phyloP scores from a whole-genome alignment of 2,113 vertebrate genomes.

The Actenoides lindsayi region DNA sequence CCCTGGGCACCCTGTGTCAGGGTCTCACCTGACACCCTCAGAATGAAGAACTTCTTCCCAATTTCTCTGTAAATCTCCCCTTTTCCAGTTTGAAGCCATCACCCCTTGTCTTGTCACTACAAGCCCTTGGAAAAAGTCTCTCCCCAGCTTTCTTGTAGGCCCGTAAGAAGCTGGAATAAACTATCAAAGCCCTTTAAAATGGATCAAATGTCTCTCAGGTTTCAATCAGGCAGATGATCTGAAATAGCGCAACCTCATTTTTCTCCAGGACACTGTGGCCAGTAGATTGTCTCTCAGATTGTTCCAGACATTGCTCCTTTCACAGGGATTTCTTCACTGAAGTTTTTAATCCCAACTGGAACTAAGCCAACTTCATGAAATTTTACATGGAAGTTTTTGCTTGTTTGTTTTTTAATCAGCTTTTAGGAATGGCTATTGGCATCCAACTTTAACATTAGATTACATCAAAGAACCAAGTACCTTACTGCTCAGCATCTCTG shows the following conservation, averaged over 20 bases:
- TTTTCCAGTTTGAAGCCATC: too few relatives aligned
- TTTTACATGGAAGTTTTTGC: too few relatives aligned
- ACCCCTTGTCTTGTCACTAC: too few relatives aligned
- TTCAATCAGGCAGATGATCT: not conserved
- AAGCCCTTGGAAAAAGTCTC: too few relatives aligned
- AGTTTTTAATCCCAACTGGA: not conserved
- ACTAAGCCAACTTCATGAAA: not conserved
- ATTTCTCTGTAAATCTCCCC: too few relatives aligned
- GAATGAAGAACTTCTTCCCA: too few relatives aligned
- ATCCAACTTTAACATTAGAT: not conserved
- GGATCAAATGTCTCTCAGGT: not conserved
- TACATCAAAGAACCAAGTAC: not conserved
- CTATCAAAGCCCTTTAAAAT: not conserved
- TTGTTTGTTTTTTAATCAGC: too few relatives aligned
- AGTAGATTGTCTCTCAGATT: not conserved
- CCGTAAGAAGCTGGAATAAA: not conserved
- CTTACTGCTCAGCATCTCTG: not conserved
- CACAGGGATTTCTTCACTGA: not conserved
- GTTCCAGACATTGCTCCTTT: not conserved
- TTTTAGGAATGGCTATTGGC: not conserved
- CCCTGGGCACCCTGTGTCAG: too few relatives aligned
- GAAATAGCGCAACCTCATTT: not conserved
- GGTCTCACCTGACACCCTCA: too few relatives aligned
- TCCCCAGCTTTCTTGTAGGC: too few relatives aligned
- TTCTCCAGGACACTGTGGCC: not conserved